Conservation (phyloP, 2,113 vertebrate genomes). For the Condylura cristata region DNA sequence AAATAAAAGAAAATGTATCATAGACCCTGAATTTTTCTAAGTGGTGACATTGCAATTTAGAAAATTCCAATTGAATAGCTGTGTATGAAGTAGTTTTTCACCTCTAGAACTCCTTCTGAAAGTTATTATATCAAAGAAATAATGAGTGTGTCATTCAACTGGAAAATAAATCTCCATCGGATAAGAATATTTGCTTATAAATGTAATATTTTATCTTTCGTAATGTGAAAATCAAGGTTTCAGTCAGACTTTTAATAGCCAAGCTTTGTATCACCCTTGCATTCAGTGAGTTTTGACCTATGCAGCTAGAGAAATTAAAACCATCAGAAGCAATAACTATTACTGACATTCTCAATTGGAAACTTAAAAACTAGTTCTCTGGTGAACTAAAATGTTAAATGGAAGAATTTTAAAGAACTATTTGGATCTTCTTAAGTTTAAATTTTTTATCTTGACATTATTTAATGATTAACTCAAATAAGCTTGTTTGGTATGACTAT, state of each 20-base stretch:
- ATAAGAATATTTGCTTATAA: conserved; percentile 57
- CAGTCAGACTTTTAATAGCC: conserved; percentile 63
- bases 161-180: conserved; percentile 65
- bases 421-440: conserved; percentile 48
- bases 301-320: conserved; percentile 75
- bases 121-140: conserved; percentile 24
- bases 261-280: conserved; percentile 29
- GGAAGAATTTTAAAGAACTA: conserved; percentile 13
- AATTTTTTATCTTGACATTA: conserved; percentile 39
- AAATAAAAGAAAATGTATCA: not conserved
- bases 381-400: conserved; percentile 39
- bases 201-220: conserved; percentile 56
- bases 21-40: not conserved
- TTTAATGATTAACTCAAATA: not conserved
- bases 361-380: conserved; percentile 71
- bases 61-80: not conserved
- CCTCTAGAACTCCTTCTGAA: conserved; percentile 34
- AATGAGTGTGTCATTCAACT: conserved; percentile 67
- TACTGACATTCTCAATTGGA: conserved; percentile 67
- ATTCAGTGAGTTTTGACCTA: conserved; percentile 72
- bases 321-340: conserved; percentile 60
- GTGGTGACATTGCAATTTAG: conserved; percentile 36
- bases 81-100: not conserved
- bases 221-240: conserved; percentile 59
- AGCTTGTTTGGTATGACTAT: not conserved